Evolutionary conservation across 1,140 invertebrate species (phyloP), one percentile per base, ranked within the genome.

Genomic region (Sipha flava): DNA sequence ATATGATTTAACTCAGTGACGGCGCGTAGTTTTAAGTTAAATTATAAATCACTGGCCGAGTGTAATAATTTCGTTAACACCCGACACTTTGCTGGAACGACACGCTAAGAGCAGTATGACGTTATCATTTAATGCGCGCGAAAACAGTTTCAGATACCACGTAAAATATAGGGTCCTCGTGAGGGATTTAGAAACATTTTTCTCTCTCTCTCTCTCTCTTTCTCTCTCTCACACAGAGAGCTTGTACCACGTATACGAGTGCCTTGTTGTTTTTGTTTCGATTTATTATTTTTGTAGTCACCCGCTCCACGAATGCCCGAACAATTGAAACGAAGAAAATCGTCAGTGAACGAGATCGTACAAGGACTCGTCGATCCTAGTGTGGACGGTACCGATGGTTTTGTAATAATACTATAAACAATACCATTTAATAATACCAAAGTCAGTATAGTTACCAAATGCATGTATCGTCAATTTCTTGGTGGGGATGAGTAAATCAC

Each of bases 11-110:
- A 23, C 64, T 43, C 4, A 21, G 10, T 37, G 62, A 43, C 34
- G n/a, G n/a, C n/a, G n/a, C n/a, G 62, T 40, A 66, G 37, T 66
- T 43, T 16, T 66, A 66, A 66, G 64, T 66, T 66, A 43, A 66
- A 66, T 66, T 66, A 43, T 66, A 66, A 66, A 66, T 66, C 64
- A 66, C 21, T 21, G 21, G 21, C 64, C 7, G 37, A 37, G 5
- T 16, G 14, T 66, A 66, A 66, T 66, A 66, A 66, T 66, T 66
- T 66, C 21, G 37, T 66, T 66, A 66, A 43, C 37, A 21, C 64
- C 21, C 64, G 64, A 66, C 64, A 34, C 31, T 66, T 66, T 26
- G 2, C 37, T 43, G 64, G 64, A 66, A 66, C 21, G 64, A n/a
- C 59, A 21, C 29, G 31, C 59, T 14, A n/a, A n/a, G 31, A 34